A percentile compares a stretch with the other conserved stretches of the same genome.
Evolutionary conservation across 2,797 vertebrate genomes (phyloP).

Genomic region (Thripadectes ignobilis): DNA sequence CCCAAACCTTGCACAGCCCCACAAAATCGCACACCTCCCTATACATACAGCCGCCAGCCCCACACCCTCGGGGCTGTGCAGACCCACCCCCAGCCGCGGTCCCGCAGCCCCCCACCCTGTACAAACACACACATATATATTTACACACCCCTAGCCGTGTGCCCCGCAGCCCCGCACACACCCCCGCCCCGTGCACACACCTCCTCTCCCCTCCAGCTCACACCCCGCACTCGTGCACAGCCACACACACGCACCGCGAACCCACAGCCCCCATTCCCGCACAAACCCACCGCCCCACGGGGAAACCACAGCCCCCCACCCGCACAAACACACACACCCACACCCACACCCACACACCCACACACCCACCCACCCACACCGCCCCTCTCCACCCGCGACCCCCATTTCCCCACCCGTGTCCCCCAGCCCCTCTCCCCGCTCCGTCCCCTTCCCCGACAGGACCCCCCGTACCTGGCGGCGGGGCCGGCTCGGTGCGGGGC

Average conservation of each 20-base stretch:
- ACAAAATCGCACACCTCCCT: neutral
- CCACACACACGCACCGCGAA: no score
- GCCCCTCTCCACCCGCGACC: no score
- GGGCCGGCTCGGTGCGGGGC: neutral
- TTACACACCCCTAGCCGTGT: neutral
- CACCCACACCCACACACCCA: no score
- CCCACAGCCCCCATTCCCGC: neutral
- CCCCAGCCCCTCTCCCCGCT: no score
- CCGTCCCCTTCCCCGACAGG: no score
- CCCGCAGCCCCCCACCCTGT: neutral
- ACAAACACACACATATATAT: neutral
- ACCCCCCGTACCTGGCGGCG: neutral
- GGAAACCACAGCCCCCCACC: neutral
- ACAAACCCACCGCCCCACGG: neutral
- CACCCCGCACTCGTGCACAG: no score
- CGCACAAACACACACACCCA: no score
- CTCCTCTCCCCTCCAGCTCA: neutral
- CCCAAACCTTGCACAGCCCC: neutral
- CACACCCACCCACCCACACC: neutral
- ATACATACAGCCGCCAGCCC: fast-evolving
- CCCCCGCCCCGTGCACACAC: neutral
- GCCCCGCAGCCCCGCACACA: neutral
- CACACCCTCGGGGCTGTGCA: neutral
- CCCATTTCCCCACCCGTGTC: no score
- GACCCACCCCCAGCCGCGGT: neutral